Evolutionary conservation across 1,140 invertebrate species (phyloP).

Genomic region (Aporrectodea caliginosa): DNA sequence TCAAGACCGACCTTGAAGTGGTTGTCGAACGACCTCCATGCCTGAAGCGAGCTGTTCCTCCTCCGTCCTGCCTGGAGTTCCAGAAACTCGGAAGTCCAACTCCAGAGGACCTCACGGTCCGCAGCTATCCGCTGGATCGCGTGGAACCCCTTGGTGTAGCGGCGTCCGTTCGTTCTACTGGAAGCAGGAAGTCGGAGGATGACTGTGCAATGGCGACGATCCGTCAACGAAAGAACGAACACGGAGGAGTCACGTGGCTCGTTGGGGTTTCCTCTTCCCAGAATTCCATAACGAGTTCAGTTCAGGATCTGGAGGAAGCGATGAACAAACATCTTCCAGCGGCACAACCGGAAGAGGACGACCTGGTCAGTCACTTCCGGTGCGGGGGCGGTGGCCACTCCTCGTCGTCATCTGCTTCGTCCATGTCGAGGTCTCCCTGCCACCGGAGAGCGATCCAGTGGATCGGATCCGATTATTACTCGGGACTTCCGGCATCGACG

Average conservation of each 20-base stretch:
- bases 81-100: background rate
- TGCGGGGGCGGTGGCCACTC: too few species aligned
- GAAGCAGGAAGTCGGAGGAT: too few species aligned
- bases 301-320: slow-evolving; percentile 87
- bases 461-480: slow-evolving; percentile 66
- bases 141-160: too few species aligned
- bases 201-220: too few species aligned
- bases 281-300: slow-evolving; percentile 58
- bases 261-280: background rate
- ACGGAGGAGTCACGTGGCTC: background rate
- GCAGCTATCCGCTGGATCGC: background rate
- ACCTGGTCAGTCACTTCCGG: background rate
- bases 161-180: too few species aligned
- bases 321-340: slow-evolving; percentile 89
- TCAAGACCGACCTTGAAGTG: too few species aligned
- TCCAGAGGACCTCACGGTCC: background rate
- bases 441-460: slow-evolving; percentile 83
- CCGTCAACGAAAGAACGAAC: background rate
- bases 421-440: slow-evolving; percentile 57
- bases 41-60: background rate
- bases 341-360: background rate
- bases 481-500: slow-evolving; percentile 70
- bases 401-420: background rate
- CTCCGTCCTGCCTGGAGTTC: background rate
- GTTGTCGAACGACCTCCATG: too few species aligned